These are phyloP conservation scores for Trichonephila clavata DNA, from an alignment of 1,140 invertebrate species.

Conservation along the genomic window DNA sequence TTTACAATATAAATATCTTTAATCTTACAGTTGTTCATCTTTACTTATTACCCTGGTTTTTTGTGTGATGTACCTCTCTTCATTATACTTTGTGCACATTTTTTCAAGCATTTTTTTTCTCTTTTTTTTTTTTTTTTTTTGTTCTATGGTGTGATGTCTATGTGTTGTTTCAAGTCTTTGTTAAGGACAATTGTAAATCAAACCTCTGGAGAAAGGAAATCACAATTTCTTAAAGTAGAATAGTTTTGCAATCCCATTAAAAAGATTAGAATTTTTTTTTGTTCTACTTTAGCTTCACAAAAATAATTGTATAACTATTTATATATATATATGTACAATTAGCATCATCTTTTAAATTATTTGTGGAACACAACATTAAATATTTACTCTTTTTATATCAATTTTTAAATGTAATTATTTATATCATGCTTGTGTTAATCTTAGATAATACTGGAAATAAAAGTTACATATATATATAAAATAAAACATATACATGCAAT, in stretches of 20 bases:
- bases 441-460: too few relatives aligned
- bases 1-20: conserved; percentile 56
- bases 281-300: neutral
- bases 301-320: too few relatives aligned
- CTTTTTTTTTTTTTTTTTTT: conserved; percentile 76
- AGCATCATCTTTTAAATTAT: too few relatives aligned
- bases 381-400: too few relatives aligned
- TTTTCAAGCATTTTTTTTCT: conserved; percentile 71
- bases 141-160: conserved; percentile 57
- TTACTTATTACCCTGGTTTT: conserved; percentile 69
- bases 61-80: conserved; percentile 67
- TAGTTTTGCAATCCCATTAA: neutral
- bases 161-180: conserved; percentile 52
- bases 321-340: too few relatives aligned
- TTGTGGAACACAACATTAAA: too few relatives aligned
- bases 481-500: too few relatives aligned
- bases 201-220: neutral
- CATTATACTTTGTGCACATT: conserved; percentile 62
- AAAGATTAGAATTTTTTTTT: neutral
- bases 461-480: too few relatives aligned
- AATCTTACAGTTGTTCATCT: conserved; percentile 65
- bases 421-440: too few relatives aligned
- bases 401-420: too few relatives aligned
- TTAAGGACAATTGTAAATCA: neutral
- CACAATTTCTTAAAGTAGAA: neutral